These are phyloP conservation scores for Agrochola macilenta DNA, from an alignment of 2,888 invertebrate genomes.

Conservation along the genomic window DNA sequence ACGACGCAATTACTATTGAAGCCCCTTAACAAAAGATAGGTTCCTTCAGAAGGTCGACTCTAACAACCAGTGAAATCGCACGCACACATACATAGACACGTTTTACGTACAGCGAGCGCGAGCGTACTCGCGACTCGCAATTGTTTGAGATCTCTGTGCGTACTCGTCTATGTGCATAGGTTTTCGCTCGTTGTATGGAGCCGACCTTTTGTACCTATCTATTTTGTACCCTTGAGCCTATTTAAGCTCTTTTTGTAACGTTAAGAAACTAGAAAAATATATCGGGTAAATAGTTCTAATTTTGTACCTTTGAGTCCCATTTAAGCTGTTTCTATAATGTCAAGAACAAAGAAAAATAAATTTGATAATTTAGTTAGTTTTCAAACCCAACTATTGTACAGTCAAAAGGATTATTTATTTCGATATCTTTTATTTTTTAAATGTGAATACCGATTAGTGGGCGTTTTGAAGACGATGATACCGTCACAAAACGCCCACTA, in stretches of 20 bases:
- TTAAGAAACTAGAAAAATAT: neutral
- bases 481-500: too few species aligned
- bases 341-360: too few species aligned
- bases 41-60: neutral
- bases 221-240: neutral
- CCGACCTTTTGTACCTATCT: neutral
- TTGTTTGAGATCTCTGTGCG: neutral
- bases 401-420: neutral
- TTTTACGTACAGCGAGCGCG: neutral
- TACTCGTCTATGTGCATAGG: neutral
- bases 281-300: too few species aligned
- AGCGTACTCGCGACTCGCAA: neutral
- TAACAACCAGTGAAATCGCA: neutral
- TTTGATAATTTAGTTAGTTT: too few species aligned
- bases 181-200: neutral
- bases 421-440: neutral
- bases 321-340: too few species aligned
- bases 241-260: constrained; percentile 4
- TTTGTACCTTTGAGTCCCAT: too few species aligned
- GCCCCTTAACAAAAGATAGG: neutral
- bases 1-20: constrained; percentile 30
- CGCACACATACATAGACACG: too few species aligned
- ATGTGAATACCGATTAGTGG: neutral
- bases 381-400: too few species aligned
- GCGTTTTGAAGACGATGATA: neutral